Evolutionary conservation across 2,113 vertebrate species (phyloP), one percentile per base, ranked within the genome.

Genomic region (Micronycteris hirsuta): DNA sequence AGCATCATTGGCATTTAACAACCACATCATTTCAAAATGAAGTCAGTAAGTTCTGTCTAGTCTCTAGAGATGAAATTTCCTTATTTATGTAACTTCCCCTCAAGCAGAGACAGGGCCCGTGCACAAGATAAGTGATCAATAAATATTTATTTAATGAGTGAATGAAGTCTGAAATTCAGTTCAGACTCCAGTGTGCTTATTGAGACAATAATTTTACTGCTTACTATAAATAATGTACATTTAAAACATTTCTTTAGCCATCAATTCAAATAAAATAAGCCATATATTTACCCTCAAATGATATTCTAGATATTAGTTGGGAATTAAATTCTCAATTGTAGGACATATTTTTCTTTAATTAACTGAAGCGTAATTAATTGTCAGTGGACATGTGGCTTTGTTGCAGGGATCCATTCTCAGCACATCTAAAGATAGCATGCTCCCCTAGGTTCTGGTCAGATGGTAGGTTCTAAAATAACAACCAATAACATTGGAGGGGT

Each of bases 391-490:
- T 52, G 14, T 58, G 78, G 67, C 63, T 96, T 74, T 84, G 4
- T 93, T 88, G 61, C 54, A 89, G 52, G 6, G 11, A 67, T 67
- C 81, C 33, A 15, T 78, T 78, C 63, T 93, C 65, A n/a, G 68
- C n/a, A 33, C 28, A 49, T 89, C 95, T 96, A 94, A 96, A 97
- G 74, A 94, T 86, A 91, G 77, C 58, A 14, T 19, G 58, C 74
- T 67, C 41, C 45, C 45, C 3, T 43, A 92, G 80, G 74, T 36
- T 67, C 83, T 82, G n/a, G 36, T 91, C 38, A 33, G 61, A 67
- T 82, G 77, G 36, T 56, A 73, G 82, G 33, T 68, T 87, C 88
- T 91, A 65, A 97, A 96, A 95, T 94, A 96, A 82, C 71, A 76
- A 13, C 83, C 49, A 26, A 0, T 71, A 61, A 87, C 15, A 43